Percentiles rank a stretch among this genome's conserved stretches.
Conservation (phyloP, 2,888 invertebrate species). For the Heteromurus nitidus region DNA sequence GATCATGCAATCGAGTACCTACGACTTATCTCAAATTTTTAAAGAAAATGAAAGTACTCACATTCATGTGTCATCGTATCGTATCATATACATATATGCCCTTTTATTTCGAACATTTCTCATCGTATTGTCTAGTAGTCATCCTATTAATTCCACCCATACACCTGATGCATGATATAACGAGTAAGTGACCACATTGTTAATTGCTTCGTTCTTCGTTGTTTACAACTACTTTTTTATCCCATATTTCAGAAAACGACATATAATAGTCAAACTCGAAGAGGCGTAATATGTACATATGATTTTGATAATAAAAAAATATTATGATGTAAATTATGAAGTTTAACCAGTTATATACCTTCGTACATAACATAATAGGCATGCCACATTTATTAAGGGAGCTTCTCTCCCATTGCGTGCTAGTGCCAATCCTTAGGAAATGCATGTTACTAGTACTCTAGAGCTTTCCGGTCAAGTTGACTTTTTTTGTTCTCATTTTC, state of each 20-base stretch:
- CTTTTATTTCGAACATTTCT: too few species aligned
- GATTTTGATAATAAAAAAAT: too few species aligned
- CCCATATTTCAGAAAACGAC: neutral
- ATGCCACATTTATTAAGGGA: neutral
- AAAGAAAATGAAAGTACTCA: constrained; percentile 57
- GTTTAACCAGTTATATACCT: constrained; percentile 12
- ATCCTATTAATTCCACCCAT: neutral
- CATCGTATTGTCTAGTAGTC: neutral
- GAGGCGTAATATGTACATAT: too few species aligned
- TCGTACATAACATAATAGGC: neutral
- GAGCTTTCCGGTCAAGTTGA: too few species aligned
- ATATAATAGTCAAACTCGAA: too few species aligned
- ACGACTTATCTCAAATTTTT: constrained; percentile 39
- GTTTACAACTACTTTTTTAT: neutral
- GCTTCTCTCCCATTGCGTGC: neutral
- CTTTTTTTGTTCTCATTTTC: too few species aligned
- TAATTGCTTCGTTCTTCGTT: constrained; percentile 28
- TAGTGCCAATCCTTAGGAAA: neutral
- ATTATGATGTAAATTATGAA: constrained; percentile 17
- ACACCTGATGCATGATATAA: neutral
- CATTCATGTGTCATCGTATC: neutral
- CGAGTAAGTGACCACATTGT: constrained; percentile 31
- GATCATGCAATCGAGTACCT: neutral
- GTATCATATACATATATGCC: neutral
- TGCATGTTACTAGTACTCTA: constrained; percentile 17